Evolutionary conservation across 2,797 vertebrate species (phyloP), one percentile per base, ranked within the genome.

Genomic region (Pangasius djambal): DNA sequence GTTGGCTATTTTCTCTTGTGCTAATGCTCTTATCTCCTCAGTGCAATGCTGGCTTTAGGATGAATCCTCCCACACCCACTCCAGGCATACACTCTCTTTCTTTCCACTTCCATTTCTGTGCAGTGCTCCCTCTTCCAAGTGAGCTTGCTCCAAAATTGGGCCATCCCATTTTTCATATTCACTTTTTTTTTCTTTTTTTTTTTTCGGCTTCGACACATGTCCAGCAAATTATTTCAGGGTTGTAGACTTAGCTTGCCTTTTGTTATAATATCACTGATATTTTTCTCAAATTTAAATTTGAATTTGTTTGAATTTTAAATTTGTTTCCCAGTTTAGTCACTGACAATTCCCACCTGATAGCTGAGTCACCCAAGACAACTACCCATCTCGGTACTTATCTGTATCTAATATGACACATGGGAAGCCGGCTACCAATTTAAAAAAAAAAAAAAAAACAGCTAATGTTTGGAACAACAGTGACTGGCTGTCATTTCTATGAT

Each of bases 11-110:
- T 85, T 92, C 52, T 89, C 86, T 89, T 37, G 91, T 93, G 89
- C 91, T 94, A 94, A 95, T 95, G 92, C 93, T 95, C 94, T 95
- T 95, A 96, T 96, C 95, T 94, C 89, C 57, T 86, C 83, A 89
- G 86, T 94, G 92, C 95, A 95, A 95, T 93, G 91, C 92, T 89
- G 91, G 91, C 88, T 92, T 91, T 92, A 88, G 83, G 91, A 93
- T 85, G 74, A 87, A 93, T 88, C 78, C 86, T 90, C 89, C 83
- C 74, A 88, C 88, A 85, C 55, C 78, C 90, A 85, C 84, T 69
- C 18, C 82, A 87, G 72, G 86, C 89, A 91, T 37, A 79, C n/a
- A 50, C 57, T 88, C 75, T n/a, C 28, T 85, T 69, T 87, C 79
- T 82, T 55, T 91, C 57, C 55, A 22, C 74, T 84, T 83, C 52